Percentiles rank a stretch among this genome's conserved stretches.
These are phyloP conservation scores for Phymatocera aterrima DNA, from an alignment of 2,888 invertebrate genomes.

Conservation along the genomic window DNA sequence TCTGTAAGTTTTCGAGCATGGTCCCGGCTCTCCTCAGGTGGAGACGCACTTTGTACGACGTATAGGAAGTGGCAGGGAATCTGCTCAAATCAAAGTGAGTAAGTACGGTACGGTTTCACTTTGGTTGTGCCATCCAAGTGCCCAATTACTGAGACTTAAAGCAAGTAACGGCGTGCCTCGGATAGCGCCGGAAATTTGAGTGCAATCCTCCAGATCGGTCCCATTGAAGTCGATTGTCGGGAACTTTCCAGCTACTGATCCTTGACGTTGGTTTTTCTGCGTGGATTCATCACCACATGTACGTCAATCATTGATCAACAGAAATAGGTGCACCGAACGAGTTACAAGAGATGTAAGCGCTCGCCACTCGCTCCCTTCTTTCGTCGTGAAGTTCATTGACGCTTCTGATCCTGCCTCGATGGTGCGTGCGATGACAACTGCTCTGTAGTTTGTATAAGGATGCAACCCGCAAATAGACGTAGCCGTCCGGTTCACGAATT, in stretches of 20 bases:
- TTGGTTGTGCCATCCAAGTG: neutral
- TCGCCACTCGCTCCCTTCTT: constrained; percentile 43
- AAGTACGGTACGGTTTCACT: neutral
- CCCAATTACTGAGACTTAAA: constrained; percentile 48
- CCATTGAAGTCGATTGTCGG: constrained; percentile 50
- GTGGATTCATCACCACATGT: neutral
- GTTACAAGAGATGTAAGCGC: constrained; percentile 5
- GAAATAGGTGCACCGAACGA: neutral
- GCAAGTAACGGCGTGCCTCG: constrained; percentile 49
- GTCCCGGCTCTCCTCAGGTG: constrained; percentile 50
- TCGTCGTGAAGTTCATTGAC: constrained; percentile 38
- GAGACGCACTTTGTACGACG: constrained; percentile 51
- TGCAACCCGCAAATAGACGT: constrained; percentile 36
- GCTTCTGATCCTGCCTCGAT: constrained; percentile 45
- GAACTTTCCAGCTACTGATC: constrained; percentile 49
- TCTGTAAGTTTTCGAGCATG: constrained; percentile 28
- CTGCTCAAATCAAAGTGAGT: neutral
- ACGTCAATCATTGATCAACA: neutral
- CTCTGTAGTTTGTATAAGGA: constrained; percentile 55
- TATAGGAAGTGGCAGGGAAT: neutral
- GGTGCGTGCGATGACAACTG: constrained; percentile 53
- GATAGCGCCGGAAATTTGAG: constrained; percentile 56
- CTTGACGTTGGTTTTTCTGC: constrained; percentile 57
- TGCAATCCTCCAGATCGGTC: constrained; percentile 58
- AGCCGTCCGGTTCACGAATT: neutral